A percentile compares a stretch with the other conserved stretches of the same genome.
Conservation (phyloP, 2,888 invertebrate genomes). For the Nemapogon koenigi region DNA sequence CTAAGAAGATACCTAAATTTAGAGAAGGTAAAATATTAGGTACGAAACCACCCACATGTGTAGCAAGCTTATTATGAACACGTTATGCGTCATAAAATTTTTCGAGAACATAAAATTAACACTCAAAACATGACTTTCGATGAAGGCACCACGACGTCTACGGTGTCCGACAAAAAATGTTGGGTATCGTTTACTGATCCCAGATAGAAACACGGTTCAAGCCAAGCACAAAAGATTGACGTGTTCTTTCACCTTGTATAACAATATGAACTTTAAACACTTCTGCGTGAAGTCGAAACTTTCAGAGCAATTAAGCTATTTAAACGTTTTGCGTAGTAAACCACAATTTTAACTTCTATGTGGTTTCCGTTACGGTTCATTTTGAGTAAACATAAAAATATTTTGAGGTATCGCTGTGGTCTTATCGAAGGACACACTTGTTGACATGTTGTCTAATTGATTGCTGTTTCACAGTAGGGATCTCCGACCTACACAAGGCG, state of each 20-base stretch:
- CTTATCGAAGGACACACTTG: constrained; percentile 60
- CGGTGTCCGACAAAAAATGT: constrained; percentile 48
- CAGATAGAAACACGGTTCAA: constrained; percentile 21
- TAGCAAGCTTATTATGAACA: constrained; percentile 56
- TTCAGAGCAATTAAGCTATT: constrained; percentile 7
- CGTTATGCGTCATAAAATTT: constrained; percentile 64
- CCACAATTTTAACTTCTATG: constrained; percentile 35
- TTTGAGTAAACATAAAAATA: constrained; percentile 25
- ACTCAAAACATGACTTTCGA: constrained; percentile 59
- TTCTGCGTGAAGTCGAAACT: constrained; percentile 24
- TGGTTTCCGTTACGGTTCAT: constrained; percentile 42
- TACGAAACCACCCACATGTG: constrained; percentile 59
- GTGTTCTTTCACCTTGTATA: constrained; percentile 12
- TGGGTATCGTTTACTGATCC: constrained; percentile 53
- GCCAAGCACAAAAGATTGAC: constrained; percentile 25
- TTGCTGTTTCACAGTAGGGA: constrained; percentile 59
- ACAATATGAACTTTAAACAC: constrained; percentile 14
- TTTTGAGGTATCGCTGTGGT: constrained; percentile 31
- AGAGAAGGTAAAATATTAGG: too few species aligned
- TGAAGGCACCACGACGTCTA: constrained; percentile 62
- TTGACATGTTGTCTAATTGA: constrained; percentile 66
- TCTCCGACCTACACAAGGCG: constrained; percentile 48
- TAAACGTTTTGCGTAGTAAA: constrained; percentile 21
- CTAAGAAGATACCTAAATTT: too few species aligned
- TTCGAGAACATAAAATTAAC: constrained; percentile 65